These are phyloP conservation scores for Mongoloraphidia duomilia DNA, from an alignment of 2,888 invertebrate species.

Conservation along the genomic window DNA sequence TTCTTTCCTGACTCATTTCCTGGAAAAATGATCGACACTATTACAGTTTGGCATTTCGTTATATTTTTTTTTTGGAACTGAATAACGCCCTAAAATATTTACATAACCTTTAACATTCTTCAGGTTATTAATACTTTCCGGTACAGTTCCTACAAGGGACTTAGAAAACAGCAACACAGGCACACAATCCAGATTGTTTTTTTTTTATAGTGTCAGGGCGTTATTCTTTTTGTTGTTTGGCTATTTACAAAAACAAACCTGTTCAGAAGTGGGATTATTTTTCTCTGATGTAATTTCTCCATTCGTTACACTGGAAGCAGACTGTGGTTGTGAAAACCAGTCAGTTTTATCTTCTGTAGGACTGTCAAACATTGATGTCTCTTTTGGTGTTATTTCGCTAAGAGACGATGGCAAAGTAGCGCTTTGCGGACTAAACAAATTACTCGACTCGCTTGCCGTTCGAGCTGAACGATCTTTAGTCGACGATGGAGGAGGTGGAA, in stretches of 20 bases:
- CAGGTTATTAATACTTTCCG: too few species aligned
- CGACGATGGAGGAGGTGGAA: constrained; percentile 25
- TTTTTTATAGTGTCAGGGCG: not conserved
- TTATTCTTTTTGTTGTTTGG: not conserved
- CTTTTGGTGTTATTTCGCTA: constrained; percentile 14
- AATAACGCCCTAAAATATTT: too few species aligned
- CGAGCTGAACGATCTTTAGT: constrained; percentile 18
- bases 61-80: too few species aligned
- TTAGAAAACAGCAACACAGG: too few species aligned
- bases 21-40: too few species aligned
- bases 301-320: not conserved
- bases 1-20: constrained; percentile 17
- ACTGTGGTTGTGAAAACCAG: constrained; percentile 9
- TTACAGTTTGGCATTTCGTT: too few species aligned
- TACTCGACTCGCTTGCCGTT: constrained; percentile 21
- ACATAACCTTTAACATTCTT: too few species aligned
- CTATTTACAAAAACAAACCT: not conserved
- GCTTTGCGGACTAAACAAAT: constrained; percentile 28
- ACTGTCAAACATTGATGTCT: constrained; percentile 14
- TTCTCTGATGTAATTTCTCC: not conserved
- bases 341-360: constrained; percentile 9
- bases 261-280: not conserved
- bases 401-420: constrained; percentile 22
- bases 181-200: not conserved
- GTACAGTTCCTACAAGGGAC: too few species aligned